Percentiles rank a stretch among this genome's conserved stretches.
Evolutionary conservation across 1,140 invertebrate species (phyloP).

Genomic region (Latrodectus geometricus): DNA sequence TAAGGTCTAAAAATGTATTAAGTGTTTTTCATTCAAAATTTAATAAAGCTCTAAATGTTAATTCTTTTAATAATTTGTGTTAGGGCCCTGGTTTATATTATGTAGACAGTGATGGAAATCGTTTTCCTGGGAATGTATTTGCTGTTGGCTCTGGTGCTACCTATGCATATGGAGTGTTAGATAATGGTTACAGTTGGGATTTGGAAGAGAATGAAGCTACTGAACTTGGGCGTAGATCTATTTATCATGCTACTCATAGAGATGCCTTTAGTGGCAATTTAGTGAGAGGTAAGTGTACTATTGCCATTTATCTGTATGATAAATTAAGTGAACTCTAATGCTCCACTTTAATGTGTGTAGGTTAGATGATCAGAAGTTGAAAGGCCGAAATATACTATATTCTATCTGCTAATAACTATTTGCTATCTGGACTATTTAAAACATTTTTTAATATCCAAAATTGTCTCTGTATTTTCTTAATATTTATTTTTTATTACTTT

Average conservation of each 20-base stretch:
- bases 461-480: too few species aligned
- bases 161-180: slow-evolving; percentile 96
- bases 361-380: too few species aligned
- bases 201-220: slow-evolving; percentile 92
- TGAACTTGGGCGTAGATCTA: slow-evolving; percentile 89
- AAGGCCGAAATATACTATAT: too few species aligned
- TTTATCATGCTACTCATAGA: slow-evolving; percentile 97
- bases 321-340: too few species aligned
- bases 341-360: too few species aligned
- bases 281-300: slow-evolving; percentile 77
- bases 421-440: too few species aligned
- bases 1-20: too few species aligned
- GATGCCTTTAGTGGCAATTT: slow-evolving; percentile 98
- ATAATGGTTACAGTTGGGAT: slow-evolving; percentile 83
- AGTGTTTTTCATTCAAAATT: too few species aligned
- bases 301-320: not conserved
- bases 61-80: slow-evolving; percentile 52
- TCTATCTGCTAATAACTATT: too few species aligned
- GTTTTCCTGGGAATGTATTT: slow-evolving; percentile 92
- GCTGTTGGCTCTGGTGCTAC: slow-evolving; percentile 97
- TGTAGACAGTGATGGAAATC: slow-evolving; percentile 95
- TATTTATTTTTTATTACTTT: too few species aligned
- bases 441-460: too few species aligned
- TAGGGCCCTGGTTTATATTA: slow-evolving; percentile 95
- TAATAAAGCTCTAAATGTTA: too few species aligned